These are phyloP conservation scores for Fulmarus glacialis DNA, from an alignment of 2,113 vertebrate genomes.

Conservation along the genomic window DNA sequence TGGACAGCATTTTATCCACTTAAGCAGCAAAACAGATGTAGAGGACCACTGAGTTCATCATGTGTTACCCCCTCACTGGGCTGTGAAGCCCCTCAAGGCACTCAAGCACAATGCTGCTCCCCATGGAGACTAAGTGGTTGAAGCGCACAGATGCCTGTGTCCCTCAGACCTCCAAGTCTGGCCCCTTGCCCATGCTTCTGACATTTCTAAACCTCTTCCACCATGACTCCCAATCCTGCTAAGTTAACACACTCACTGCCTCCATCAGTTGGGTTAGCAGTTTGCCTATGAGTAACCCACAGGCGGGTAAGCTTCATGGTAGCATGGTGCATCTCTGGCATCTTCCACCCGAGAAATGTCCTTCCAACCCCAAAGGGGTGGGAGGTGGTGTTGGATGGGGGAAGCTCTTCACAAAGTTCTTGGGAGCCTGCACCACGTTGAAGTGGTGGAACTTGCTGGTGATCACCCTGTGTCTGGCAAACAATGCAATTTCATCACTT, in stretches of 20 bases:
- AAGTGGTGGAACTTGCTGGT: neutral
- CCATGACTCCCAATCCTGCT: neutral
- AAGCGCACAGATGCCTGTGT: neutral
- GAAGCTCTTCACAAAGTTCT: neutral
- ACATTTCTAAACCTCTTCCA: neutral
- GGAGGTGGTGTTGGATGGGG: neutral
- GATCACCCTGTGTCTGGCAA: neutral
- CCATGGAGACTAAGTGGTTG: neutral
- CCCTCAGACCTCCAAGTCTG: neutral
- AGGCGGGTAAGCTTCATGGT: neutral
- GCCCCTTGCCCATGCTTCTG: neutral
- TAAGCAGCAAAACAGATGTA: neutral
- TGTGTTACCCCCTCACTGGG: neutral
- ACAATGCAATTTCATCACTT: neutral
- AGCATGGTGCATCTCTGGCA: neutral
- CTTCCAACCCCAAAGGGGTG: neutral
- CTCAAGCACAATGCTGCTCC: neutral
- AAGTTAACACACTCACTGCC: neutral
- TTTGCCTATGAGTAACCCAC: neutral
- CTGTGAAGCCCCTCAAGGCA: neutral
- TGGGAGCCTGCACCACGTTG: accelerated
- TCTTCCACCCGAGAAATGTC: neutral
- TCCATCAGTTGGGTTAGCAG: neutral
- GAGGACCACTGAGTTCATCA: neutral
- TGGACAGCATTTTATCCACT: neutral